Base-by-base conservation (phyloP, 2,888 invertebrate species). In the Lordiphosa fenestrarum region DNA sequence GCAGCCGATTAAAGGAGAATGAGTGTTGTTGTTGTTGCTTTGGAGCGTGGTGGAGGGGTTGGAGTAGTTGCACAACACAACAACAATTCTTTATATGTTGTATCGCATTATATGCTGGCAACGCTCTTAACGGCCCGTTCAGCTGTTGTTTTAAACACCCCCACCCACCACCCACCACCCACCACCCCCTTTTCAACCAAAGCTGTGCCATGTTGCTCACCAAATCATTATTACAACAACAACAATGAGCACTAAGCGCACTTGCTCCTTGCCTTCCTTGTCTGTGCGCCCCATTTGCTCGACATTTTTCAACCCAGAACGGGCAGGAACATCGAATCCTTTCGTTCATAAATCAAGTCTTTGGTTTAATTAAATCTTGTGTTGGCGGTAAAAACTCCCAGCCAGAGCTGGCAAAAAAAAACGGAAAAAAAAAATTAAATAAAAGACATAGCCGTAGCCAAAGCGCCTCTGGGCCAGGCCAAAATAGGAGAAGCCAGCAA, bases 311-410 rank as follows among this genome's bases (percentile, higher is more conserved):
- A 81, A 72, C 62, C 53, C 49, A 39, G 36, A 47, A 47, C 65
- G 66, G 59, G 55, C 69, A 59, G 66, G 71, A 67, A 74, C 81
- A 77, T 73, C 73, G 83, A 85, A 84, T 84, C 84, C 84, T 85
- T 85, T 85, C 73, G 85, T 73, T 87, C 89, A 89, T 89, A 89
- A 89, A 89, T 89, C 89, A 89, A 89, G 89, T 89, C 88, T 87
- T 88, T 88, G 89, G 88, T 89, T 89, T 89, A 89, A 89, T 89
- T 89, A 89, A 89, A 89, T 89, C 89, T 89, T 89, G 89, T 87
- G 88, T 87, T 89, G 88, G 89, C 88, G 88, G 89, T 88, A 83
- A 84, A 84, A 83, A 73, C 67, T 75, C 75, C 60, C 47, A 69
- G n/a, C n/a, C 19, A 21, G 12, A 19, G 33, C 33, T 13, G 35